Evolutionary conservation across 2,797 vertebrate species (phyloP).

Genomic region (Echeneis naucrates): DNA sequence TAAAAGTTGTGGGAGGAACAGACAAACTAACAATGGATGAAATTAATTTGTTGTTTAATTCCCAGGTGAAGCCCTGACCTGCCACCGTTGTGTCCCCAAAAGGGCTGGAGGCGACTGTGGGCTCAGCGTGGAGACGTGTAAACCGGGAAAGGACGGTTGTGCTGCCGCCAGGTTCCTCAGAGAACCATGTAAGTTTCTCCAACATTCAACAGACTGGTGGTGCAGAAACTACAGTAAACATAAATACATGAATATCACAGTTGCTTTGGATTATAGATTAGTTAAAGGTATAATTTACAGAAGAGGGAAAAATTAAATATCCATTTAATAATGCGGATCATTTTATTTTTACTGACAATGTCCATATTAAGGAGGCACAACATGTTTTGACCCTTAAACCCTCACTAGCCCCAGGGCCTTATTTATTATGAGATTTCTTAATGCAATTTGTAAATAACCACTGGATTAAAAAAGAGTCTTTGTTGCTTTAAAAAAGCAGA

Average conservation of each 20-base stretch:
- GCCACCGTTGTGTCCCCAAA: slow-evolving; percentile 73
- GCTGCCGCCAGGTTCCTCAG: slow-evolving; percentile 67
- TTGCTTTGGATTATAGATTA: background rate
- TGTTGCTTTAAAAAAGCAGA: no score
- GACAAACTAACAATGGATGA: background rate
- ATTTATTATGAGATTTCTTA: no score
- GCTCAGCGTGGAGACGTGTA: slow-evolving; percentile 65
- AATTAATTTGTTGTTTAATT: background rate
- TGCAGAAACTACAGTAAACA: background rate
- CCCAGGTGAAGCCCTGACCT: slow-evolving; percentile 77
- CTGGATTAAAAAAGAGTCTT: no score
- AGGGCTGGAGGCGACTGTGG: slow-evolving; percentile 69
- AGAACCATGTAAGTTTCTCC: slow-evolving; percentile 74
- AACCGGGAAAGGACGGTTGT: slow-evolving; percentile 72
- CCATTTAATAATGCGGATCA: no score
- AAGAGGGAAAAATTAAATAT: background rate
- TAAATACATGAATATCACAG: background rate
- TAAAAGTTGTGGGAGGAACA: background rate
- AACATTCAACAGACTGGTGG: background rate
- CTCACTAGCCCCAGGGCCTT: no score
- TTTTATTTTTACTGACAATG: no score
- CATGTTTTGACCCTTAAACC: no score
- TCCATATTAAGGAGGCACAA: no score
- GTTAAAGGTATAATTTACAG: background rate
- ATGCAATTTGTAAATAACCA: no score